Evolutionary conservation across 2,797 vertebrate species (phyloP).

Genomic region (Leuciscus waleckii): DNA sequence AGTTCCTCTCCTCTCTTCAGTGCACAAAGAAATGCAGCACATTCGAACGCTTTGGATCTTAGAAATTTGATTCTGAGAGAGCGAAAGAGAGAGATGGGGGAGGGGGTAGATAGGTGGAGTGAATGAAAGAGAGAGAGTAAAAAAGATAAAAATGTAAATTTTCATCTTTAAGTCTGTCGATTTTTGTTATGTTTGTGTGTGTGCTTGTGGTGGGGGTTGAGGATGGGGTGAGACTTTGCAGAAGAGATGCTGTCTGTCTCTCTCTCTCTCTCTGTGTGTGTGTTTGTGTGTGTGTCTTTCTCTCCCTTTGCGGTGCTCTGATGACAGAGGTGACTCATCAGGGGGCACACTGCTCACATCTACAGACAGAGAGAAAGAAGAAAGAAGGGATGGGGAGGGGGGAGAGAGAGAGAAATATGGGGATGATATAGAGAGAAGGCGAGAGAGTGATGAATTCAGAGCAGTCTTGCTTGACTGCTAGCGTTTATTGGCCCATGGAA

Average conservation of each 20-base stretch:
- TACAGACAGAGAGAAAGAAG: slow-evolving; percentile 57
- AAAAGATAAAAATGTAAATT: slow-evolving; percentile 50
- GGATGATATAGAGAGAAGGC: slow-evolving; percentile 36
- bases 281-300: slow-evolving; percentile 44
- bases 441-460: slow-evolving; percentile 65
- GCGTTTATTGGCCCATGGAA: slow-evolving; percentile 67
- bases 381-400: slow-evolving; percentile 45
- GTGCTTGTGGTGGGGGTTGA: slow-evolving; percentile 36
- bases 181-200: slow-evolving; percentile 44
- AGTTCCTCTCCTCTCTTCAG: slow-evolving; percentile 53
- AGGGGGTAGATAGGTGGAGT: slow-evolving; percentile 11
- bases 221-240: slow-evolving; percentile 54
- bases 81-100: slow-evolving; percentile 14
- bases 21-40: slow-evolving; percentile 58
- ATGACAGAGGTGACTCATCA: slow-evolving; percentile 70
- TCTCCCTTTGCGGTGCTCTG: slow-evolving; percentile 60
- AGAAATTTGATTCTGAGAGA: slow-evolving; percentile 64
- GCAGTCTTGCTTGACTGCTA: slow-evolving; percentile 66
- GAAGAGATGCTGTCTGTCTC: slow-evolving; percentile 52
- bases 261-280: slow-evolving; percentile 7
- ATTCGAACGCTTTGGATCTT: slow-evolving; percentile 62
- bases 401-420: slow-evolving; percentile 31
- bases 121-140: slow-evolving; percentile 11
- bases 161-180: slow-evolving; percentile 48
- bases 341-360: slow-evolving; percentile 57